These are phyloP conservation scores for Microvelia longipes DNA, from an alignment of 1,140 invertebrate genomes.

Conservation along the genomic window DNA sequence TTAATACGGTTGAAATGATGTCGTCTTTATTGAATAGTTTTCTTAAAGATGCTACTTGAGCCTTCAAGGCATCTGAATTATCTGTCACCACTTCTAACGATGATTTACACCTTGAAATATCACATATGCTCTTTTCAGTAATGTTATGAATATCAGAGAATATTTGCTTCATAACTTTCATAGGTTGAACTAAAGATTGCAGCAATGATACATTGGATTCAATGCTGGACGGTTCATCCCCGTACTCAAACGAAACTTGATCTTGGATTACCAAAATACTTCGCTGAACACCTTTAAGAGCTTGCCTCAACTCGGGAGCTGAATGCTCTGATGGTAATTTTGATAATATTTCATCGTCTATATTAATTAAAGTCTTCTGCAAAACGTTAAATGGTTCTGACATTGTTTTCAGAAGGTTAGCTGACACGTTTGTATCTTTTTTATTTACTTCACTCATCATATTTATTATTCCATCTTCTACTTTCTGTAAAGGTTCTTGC, in stretches of 20 bases:
- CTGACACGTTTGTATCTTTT: conserved; percentile 16
- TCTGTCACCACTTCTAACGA: background rate
- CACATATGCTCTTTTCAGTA: background rate
- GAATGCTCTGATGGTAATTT: conserved; percentile 1
- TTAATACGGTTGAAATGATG: background rate
- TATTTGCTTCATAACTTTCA: conserved; percentile 17
- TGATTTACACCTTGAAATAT: background rate
- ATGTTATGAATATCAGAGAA: conserved; percentile 10
- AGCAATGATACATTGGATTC: conserved; percentile 21
- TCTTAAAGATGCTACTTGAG: background rate
- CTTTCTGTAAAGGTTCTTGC: conserved; percentile 15
- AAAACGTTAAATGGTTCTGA: conserved; percentile 20
- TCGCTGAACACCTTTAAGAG: conserved; percentile 22
- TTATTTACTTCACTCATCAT: conserved; percentile 18
- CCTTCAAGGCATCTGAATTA: background rate
- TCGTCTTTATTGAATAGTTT: background rate
- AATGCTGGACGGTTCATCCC: conserved; percentile 19
- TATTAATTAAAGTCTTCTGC: conserved; percentile 22
- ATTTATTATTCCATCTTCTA: conserved; percentile 16
- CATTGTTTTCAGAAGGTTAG: conserved; percentile 19
- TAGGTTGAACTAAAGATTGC: conserved; percentile 20
- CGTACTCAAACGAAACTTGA: conserved; percentile 22
- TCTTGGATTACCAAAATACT: conserved; percentile 22
- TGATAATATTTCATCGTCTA: conserved; percentile 13
- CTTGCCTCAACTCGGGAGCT: conserved; percentile 16